phyloP scores from a whole-genome alignment of 2,888 invertebrate species.

The Aethes cnicana region DNA sequence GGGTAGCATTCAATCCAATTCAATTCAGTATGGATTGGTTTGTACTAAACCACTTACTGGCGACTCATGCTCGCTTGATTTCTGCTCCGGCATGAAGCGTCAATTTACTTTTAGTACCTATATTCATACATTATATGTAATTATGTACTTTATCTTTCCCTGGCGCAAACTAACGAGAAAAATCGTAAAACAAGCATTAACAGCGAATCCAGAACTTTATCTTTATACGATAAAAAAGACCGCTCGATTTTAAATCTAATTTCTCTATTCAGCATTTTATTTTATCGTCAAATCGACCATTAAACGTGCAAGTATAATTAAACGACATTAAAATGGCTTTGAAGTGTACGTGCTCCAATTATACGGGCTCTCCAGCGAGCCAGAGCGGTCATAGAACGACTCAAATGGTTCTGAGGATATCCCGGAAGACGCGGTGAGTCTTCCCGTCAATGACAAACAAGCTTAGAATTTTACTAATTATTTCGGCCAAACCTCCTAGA shows the following conservation, averaged over 20 bases:
- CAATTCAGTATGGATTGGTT: slow-evolving; percentile 26
- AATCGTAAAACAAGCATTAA: too few relatives aligned
- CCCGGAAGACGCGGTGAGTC: slow-evolving; percentile 32
- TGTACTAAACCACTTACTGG: slow-evolving; percentile 27
- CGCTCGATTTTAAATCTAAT: too few relatives aligned
- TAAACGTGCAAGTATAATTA: neutral
- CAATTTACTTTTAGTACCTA: slow-evolving; percentile 2
- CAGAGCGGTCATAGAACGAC: slow-evolving; percentile 16
- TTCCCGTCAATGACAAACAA: slow-evolving; percentile 35
- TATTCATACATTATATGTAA: too few relatives aligned
- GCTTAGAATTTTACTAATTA: slow-evolving; percentile 28
- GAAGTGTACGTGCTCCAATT: slow-evolving; percentile 8
- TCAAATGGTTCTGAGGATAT: slow-evolving; percentile 26
- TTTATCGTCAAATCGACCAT: too few relatives aligned
- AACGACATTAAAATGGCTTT: slow-evolving; percentile 2
- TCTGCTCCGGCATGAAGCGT: neutral
- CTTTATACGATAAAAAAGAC: too few relatives aligned
- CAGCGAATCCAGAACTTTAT: too few relatives aligned
- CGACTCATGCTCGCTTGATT: slow-evolving; percentile 20
- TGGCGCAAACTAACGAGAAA: too few relatives aligned
- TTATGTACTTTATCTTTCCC: too few relatives aligned
- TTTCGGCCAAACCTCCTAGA: slow-evolving; percentile 23
- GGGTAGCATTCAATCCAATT: slow-evolving; percentile 13
- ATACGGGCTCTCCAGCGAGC: slow-evolving; percentile 10
- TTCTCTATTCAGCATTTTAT: too few relatives aligned